Conservation (phyloP, 2,797 vertebrate species). For the Vireo griseus region DNA sequence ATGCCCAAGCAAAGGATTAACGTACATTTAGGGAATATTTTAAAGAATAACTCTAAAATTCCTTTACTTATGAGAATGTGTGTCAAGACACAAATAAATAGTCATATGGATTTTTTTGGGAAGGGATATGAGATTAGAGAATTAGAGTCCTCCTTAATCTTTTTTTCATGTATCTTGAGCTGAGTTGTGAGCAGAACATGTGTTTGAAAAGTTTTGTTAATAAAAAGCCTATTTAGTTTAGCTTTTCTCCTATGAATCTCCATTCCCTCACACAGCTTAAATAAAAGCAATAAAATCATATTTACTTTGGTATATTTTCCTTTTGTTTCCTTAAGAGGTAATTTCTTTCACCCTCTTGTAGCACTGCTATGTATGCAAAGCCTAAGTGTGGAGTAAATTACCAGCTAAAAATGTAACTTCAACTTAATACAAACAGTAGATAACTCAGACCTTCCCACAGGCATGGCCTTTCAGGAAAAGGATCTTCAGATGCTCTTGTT, state of each 20-base stretch:
- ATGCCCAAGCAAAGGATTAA: neutral
- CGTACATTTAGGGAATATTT: neutral
- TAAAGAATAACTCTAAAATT: neutral
- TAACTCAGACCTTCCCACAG: neutral
- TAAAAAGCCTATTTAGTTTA: neutral
- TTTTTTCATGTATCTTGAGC: neutral
- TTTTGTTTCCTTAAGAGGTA: neutral
- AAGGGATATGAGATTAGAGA: neutral
- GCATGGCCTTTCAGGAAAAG: neutral
- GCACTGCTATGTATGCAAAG: neutral
- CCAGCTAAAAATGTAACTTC: neutral
- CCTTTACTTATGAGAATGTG: neutral
- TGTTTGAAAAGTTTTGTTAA: neutral
- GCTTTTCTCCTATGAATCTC: neutral
- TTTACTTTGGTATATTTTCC: neutral
- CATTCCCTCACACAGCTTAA: neutral
- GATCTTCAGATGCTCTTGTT: neutral
- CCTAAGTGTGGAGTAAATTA: neutral
- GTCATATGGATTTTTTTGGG: neutral
- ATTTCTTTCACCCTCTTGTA: neutral
- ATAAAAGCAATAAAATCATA: neutral
- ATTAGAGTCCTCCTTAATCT: neutral
- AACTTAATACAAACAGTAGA: neutral
- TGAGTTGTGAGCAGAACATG: neutral
- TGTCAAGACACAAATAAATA: neutral